Evolutionary conservation across 2,888 invertebrate species (phyloP), one percentile per base, ranked within the genome.

Genomic region (Chesias legatella): DNA sequence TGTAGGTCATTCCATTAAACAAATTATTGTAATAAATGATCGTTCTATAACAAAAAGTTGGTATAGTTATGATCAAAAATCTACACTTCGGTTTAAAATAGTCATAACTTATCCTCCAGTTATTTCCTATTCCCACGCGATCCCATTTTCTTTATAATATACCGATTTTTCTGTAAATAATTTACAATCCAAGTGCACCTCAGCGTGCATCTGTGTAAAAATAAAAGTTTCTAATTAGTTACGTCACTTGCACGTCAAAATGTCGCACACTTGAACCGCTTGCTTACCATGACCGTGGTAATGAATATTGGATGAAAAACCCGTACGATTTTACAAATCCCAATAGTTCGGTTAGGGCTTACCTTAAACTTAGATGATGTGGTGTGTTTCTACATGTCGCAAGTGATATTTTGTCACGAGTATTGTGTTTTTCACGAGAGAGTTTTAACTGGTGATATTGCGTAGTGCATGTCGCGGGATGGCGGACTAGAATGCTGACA

Each of bases 241-340:
- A 70, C 73, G 74, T 76, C 76, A 77, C 60, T 46, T 51, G 56
- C 51, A 69, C 71, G 72, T 73, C 65, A 72, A 63, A 58, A 57
- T 68, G 72, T 70, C 73, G 73, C 65, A 71, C 66, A 71, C 66
- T 64, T 63, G 56, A 62, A 63, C 56, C 48, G 62, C 53, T 62
- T 66, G 62, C 53, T 62, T 66, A 58, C 53, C 52, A 53, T 38
- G 47, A 52, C 49, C 48, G 38, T 58, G 55, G 56, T 56, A 56
- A 60, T 56, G 50, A 59, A 53, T 29, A 44, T 41, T 33, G 43
- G 39, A 45, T 17, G 8, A 22, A 26, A 13, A 22, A 30, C 5
- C 8, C 10, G 9, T 13, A 7, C 7, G 33, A 22, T 27, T n/a
- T n/a, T 10, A 22, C 10, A 20, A 17, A 25, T 33, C 0, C 23